Evolutionary conservation across 1,140 invertebrate genomes (phyloP).

Genomic region (Charaxes varanes): DNA sequence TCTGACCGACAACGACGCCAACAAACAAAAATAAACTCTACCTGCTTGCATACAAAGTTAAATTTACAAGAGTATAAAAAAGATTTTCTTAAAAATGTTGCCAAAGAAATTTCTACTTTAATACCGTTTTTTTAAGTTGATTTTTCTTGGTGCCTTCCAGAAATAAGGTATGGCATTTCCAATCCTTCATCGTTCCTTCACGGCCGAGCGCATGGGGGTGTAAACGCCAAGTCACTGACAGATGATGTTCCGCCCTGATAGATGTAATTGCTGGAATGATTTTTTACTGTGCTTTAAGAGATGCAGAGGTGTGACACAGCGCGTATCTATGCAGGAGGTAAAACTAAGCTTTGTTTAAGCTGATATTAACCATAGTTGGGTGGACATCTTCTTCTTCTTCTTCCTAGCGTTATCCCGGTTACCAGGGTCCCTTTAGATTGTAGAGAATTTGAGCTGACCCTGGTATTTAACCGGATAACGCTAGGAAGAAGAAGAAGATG

Average conservation of each 20-base stretch:
- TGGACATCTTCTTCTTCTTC: no score
- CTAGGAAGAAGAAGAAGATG: no score
- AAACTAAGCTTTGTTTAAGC: no score
- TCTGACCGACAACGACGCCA: slow-evolving; percentile 28
- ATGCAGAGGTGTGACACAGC: slow-evolving; percentile 4
- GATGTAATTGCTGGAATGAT: slow-evolving; percentile 44
- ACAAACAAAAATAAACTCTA: slow-evolving; percentile 20
- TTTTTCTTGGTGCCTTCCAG: slow-evolving; percentile 7
- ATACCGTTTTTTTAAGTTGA: slow-evolving; percentile 9
- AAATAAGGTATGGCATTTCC: slow-evolving; percentile 18
- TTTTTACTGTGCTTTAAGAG: slow-evolving; percentile 11
- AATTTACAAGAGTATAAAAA: slow-evolving; percentile 5
- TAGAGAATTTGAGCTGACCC: no score
- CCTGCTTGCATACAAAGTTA: neutral
- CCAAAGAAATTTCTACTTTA: slow-evolving; percentile 18
- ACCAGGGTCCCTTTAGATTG: no score
- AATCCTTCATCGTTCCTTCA: slow-evolving; percentile 23
- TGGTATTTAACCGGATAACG: no score
- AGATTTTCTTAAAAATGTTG: neutral
- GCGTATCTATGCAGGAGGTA: no score
- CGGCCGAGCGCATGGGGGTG: slow-evolving; percentile 26
- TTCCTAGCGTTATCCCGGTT: no score
- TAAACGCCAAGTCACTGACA: slow-evolving; percentile 30
- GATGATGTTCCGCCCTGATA: slow-evolving; percentile 33
- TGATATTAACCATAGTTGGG: no score